A percentile compares a stretch with the other conserved stretches of the same genome.
Conservation (phyloP, 2,797 vertebrate genomes). For the Kryptopterus vitreolus region DNA sequence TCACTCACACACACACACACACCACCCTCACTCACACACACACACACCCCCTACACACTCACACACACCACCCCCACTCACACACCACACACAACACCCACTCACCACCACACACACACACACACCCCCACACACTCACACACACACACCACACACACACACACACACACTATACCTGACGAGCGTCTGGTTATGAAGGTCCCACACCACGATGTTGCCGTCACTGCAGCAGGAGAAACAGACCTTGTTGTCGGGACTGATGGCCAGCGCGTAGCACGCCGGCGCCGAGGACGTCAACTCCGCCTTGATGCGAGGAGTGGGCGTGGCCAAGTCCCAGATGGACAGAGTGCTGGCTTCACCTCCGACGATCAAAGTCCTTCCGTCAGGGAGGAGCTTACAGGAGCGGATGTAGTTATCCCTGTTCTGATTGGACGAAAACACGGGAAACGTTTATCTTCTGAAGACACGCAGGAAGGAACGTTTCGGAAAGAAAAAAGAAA, state of each 20-base stretch:
- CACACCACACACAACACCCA: too few species aligned
- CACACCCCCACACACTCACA: too few species aligned
- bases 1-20: too few species aligned
- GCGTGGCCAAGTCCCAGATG: conserved; percentile 95
- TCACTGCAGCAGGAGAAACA: conserved; percentile 97
- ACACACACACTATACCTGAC: conserved; percentile 81
- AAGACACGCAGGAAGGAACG: too few species aligned
- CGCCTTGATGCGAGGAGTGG: conserved; percentile 92
- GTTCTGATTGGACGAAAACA: conserved; percentile 74
- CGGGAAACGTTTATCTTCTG: not conserved
- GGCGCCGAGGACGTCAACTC: conserved; percentile 93
- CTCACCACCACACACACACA: too few species aligned
- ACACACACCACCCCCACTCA: too few species aligned
- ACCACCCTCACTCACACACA: too few species aligned
- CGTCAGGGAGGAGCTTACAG: conserved; percentile 92
- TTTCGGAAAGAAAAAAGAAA: too few species aligned
- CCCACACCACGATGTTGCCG: conserved; percentile 95
- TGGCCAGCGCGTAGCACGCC: conserved; percentile 92
- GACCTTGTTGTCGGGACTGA: conserved; percentile 95
- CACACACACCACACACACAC: too few species aligned
- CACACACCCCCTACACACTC: too few species aligned
- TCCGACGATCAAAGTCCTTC: conserved; percentile 92
- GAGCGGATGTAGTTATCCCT: conserved; percentile 97
- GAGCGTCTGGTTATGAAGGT: conserved; percentile 94
- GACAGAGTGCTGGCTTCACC: conserved; percentile 93